Percentiles rank a stretch among this genome's conserved stretches.
Evolutionary conservation across 2,888 invertebrate species (phyloP).

Genomic region (Synanthedon andrenaeformis): DNA sequence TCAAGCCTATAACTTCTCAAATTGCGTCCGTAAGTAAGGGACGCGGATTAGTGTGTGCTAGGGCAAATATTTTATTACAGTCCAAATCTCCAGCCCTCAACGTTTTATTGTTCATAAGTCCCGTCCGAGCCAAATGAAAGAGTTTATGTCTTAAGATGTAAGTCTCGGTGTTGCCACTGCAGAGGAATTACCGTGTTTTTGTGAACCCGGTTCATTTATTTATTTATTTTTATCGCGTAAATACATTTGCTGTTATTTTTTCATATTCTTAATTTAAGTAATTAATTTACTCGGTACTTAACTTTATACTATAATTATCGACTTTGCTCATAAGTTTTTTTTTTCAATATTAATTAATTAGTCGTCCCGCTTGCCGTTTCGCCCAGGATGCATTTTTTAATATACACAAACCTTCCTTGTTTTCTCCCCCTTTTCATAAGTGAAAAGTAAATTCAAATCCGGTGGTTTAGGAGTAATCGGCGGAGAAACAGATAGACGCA

Average conservation of each 20-base stretch:
- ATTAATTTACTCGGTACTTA: no score
- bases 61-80: slow-evolving; percentile 71
- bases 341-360: no score
- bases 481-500: no score
- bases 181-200: slow-evolving; percentile 12
- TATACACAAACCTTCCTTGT: no score
- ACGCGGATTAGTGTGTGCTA: slow-evolving; percentile 66
- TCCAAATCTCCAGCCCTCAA: slow-evolving; percentile 69
- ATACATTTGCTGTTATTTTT: neutral
- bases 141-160: slow-evolving; percentile 65
- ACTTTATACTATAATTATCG: no score
- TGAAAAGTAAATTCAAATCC: no score
- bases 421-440: no score
- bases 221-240: slow-evolving; percentile 6
- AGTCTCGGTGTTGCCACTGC: slow-evolving; percentile 57
- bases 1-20: slow-evolving; percentile 57
- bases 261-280: no score
- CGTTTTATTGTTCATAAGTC: slow-evolving; percentile 71
- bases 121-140: slow-evolving; percentile 70
- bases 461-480: no score
- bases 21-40: slow-evolving; percentile 66
- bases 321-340: no score
- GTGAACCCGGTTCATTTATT: slow-evolving; percentile 19
- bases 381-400: no score
- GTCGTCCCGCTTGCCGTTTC: no score